Percentiles rank a stretch among this genome's conserved stretches.
These are phyloP conservation scores for Euura lappo DNA, from an alignment of 1,140 invertebrate genomes.

Conservation along the genomic window DNA sequence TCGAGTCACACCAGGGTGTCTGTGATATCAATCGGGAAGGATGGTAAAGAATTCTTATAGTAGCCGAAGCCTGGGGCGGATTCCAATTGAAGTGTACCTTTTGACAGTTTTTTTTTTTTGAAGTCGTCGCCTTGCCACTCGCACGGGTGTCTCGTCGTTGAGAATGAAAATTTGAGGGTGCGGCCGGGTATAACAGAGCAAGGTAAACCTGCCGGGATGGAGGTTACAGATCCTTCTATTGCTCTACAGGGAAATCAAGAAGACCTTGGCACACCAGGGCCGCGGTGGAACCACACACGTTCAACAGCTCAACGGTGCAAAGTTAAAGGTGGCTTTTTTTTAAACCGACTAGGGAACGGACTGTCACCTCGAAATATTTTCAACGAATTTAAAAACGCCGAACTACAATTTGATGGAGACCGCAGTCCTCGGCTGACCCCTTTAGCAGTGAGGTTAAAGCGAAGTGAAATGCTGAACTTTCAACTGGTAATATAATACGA, in stretches of 20 bases:
- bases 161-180: not conserved
- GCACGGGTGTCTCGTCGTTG: too few relatives aligned
- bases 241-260: constrained; percentile 6
- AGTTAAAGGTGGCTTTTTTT: not conserved
- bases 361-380: too few relatives aligned
- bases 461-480: too few relatives aligned
- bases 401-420: too few relatives aligned
- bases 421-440: too few relatives aligned
- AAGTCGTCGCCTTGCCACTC: not conserved
- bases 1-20: not conserved
- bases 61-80: not conserved
- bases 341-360: too few relatives aligned
- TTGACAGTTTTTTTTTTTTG: not conserved
- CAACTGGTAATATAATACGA: not conserved
- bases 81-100: not conserved
- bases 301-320: not conserved
- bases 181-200: not conserved
- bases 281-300: not conserved
- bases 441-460: too few relatives aligned
- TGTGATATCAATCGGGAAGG: too few relatives aligned
- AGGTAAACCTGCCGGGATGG: not conserved
- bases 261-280: not conserved
- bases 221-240: constrained; percentile 7
- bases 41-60: too few relatives aligned
- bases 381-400: too few relatives aligned